Evolutionary conservation across 2,888 invertebrate genomes (phyloP).

Genomic region (Dynastes hyllus): DNA sequence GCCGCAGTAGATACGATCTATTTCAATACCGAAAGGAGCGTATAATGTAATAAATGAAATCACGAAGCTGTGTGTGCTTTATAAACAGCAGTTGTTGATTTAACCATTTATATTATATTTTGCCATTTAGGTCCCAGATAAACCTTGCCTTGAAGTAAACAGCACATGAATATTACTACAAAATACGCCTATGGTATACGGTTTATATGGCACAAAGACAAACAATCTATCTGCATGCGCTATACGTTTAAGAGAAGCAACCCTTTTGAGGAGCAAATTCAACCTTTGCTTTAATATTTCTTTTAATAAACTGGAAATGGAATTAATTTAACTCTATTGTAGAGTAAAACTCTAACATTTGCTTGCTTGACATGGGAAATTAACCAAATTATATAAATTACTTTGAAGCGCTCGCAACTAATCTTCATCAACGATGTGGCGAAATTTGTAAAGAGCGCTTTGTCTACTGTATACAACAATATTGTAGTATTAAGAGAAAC

Average conservation of each 20-base stretch:
- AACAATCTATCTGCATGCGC: not conserved
- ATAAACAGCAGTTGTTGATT: slow-evolving; percentile 23
- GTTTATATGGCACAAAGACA: not conserved
- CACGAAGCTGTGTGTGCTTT: slow-evolving; percentile 18
- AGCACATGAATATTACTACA: not conserved
- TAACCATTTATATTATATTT: not conserved
- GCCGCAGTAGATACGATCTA: slow-evolving; percentile 11
- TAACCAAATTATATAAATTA: too few species aligned
- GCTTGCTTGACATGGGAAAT: too few species aligned
- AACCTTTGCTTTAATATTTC: not conserved
- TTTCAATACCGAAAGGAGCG: slow-evolving; percentile 4
- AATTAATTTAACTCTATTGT: not conserved
- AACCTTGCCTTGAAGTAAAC: not conserved
- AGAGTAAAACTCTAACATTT: not conserved
- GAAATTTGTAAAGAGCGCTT: too few species aligned
- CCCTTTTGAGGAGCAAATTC: not conserved
- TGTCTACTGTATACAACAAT: too few species aligned
- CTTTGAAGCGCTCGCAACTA: too few species aligned
- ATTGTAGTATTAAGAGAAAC: too few species aligned
- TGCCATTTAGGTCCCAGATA: not conserved
- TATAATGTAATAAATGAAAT: slow-evolving; percentile 21
- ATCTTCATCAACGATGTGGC: too few species aligned
- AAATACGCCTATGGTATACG: not conserved
- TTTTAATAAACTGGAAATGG: not conserved
- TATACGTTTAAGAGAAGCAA: not conserved